Evolutionary conservation across 2,113 vertebrate genomes (phyloP).

Genomic region (Bombycilla garrulus): DNA sequence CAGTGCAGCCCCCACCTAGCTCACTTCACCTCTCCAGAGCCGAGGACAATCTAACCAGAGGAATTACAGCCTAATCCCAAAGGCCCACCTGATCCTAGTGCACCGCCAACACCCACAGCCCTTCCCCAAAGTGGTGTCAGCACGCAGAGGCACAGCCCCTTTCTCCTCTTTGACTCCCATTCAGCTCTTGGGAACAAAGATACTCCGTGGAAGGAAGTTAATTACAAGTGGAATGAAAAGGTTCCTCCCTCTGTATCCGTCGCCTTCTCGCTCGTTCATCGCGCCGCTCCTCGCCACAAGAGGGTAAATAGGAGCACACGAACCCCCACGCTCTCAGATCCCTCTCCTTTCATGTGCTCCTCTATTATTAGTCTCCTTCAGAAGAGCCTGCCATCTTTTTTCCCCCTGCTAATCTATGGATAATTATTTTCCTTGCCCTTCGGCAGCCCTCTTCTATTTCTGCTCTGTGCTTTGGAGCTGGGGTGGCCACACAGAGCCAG

Average conservation of each 20-base stretch:
- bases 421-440: conserved; percentile 55
- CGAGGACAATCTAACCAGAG: neutral
- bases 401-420: neutral
- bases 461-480: neutral
- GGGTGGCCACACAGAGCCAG: neutral
- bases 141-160: neutral
- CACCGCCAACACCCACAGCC: neutral
- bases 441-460: conserved; percentile 49
- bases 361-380: conserved; percentile 46
- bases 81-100: neutral
- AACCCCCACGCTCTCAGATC: neutral
- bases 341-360: conserved; percentile 29
- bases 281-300: neutral
- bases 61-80: neutral
- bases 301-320: conserved; percentile 5
- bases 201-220: neutral
- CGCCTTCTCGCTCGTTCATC: neutral
- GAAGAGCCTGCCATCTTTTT: conserved; percentile 16
- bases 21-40: neutral
- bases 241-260: neutral
- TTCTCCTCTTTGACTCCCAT: neutral
- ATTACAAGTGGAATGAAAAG: neutral
- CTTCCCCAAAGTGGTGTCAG: neutral
- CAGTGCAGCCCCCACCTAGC: neutral
- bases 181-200: neutral